These are phyloP conservation scores for Empis stercorea DNA, from an alignment of 2,888 invertebrate species.

Conservation along the genomic window DNA sequence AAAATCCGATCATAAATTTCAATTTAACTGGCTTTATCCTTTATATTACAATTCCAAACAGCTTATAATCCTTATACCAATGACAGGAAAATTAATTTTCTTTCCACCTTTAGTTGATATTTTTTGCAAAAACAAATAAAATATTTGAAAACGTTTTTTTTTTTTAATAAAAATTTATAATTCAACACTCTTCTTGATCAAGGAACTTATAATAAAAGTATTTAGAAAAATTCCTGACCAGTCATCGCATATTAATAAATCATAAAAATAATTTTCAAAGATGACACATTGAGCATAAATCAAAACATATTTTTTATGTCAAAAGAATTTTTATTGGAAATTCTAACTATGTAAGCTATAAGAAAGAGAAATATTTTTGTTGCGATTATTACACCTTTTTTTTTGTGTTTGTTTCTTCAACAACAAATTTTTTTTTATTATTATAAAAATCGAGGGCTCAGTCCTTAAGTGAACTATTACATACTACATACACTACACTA, in stretches of 20 bases:
- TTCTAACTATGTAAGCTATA: too few species aligned
- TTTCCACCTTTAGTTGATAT: too few species aligned
- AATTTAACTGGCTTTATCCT: too few species aligned
- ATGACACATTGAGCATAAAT: slow-evolving; percentile 1
- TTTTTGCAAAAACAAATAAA: too few species aligned
- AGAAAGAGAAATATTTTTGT: not conserved
- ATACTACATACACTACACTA: too few species aligned
- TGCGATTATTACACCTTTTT: slow-evolving; percentile 1
- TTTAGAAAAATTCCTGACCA: not conserved
- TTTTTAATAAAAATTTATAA: too few species aligned
- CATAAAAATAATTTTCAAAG: not conserved
- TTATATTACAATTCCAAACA: too few species aligned
- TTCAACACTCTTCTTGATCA: not conserved
- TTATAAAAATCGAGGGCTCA: not conserved
- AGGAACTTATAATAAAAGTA: not conserved
- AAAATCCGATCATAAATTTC: too few species aligned
- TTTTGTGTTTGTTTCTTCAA: not conserved
- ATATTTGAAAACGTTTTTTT: too few species aligned
- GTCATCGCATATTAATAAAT: not conserved
- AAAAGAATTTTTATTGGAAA: not conserved
- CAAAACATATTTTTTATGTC: not conserved
- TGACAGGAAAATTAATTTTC: too few species aligned
- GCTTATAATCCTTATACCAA: too few species aligned
- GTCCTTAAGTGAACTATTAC: not conserved
- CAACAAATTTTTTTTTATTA: too few species aligned